Conservation (phyloP, 1,140 invertebrate species). For the Onthophagus taurus region DNA sequence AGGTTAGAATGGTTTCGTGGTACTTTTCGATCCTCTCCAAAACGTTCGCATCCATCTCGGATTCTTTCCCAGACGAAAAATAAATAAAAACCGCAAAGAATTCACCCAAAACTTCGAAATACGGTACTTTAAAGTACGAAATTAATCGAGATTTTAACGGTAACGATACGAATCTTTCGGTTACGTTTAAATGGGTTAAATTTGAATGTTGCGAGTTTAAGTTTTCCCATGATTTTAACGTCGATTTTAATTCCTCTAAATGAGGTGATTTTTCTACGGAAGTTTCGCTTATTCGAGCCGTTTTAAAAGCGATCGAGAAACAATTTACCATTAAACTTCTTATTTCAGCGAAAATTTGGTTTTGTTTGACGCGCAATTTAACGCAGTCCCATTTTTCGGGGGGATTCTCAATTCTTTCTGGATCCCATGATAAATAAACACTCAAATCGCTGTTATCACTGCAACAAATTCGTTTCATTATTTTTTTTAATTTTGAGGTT, state of each 20-base stretch:
- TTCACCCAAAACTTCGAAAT: conserved; percentile 22
- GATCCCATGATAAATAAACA: conserved; percentile 50
- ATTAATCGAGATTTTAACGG: conserved; percentile 30
- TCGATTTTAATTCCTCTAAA: conserved; percentile 20
- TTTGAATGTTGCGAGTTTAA: conserved; percentile 13
- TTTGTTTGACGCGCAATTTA: conserved; percentile 23
- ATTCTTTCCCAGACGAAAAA: too few species aligned
- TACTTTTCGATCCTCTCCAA: too few species aligned
- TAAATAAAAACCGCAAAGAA: too few species aligned
- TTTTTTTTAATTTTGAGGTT: too few species aligned
- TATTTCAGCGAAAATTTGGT: conserved; percentile 28
- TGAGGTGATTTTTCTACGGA: conserved; percentile 19
- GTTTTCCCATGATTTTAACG: conserved; percentile 26
- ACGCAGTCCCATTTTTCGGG: conserved; percentile 26
- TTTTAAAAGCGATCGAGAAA: conserved; percentile 18
- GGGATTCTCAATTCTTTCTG: conserved; percentile 28
- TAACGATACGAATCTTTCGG: conserved; percentile 17
- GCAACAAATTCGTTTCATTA: too few species aligned
- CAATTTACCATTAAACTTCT: conserved; percentile 22
- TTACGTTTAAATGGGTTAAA: conserved; percentile 7
- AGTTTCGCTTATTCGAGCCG: conserved; percentile 24
- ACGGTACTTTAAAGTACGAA: conserved; percentile 21
- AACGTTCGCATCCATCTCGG: too few species aligned
- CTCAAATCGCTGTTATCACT: conserved; percentile 51
- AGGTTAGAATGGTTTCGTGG: too few species aligned